Evolutionary conservation across 1,140 invertebrate species (phyloP), one percentile per base, ranked within the genome.

Genomic region (Solenopsis invicta): DNA sequence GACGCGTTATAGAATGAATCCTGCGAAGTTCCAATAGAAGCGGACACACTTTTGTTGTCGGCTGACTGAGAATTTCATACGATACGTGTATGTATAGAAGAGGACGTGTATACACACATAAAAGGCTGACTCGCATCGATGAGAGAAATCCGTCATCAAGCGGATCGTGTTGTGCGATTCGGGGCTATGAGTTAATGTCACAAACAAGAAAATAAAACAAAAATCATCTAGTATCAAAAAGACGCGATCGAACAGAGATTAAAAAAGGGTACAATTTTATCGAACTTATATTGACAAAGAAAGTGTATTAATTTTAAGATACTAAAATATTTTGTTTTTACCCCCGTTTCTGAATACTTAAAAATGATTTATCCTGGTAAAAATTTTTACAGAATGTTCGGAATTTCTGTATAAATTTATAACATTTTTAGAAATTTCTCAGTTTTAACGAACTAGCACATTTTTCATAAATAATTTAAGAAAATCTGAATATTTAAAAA

Each of bases 11-110:
- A 61, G 41, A 69, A 29, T 48, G 54, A 82, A 62, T 81, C 13
- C 34, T 56, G 64, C 52, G 50, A 61, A 76, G 66, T 66, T 69
- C 59, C 45, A 10, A 52, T 37, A 41, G 41, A 12, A 66, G 54
- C 66, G 45, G 88, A 80, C 45, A 75, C 80, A 87, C 80, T 90
- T 91, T 91, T 85, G 67, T 89, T 88, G 56, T 86, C 78, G 66
- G 52, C 64, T 76, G 29, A 54, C 13, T 87, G 64, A 59, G 62
- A 87, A 87, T 87, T 75, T 78, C 81, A 66, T 71, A 88, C 64
- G 76, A 61, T 54, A 85, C 21, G 45, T 69, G 69, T 78, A 86
- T 87, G 69, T 85, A 87, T 77, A 74, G 29, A 61, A 75, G 24
- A 75, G 54, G 24, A 87, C 16, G 62, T 34, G 52, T 84, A 66